Percentiles rank a stretch among this genome's conserved stretches.
phyloP scores from a whole-genome alignment of 2,113 vertebrate species.

The Nematolebias whitei region DNA sequence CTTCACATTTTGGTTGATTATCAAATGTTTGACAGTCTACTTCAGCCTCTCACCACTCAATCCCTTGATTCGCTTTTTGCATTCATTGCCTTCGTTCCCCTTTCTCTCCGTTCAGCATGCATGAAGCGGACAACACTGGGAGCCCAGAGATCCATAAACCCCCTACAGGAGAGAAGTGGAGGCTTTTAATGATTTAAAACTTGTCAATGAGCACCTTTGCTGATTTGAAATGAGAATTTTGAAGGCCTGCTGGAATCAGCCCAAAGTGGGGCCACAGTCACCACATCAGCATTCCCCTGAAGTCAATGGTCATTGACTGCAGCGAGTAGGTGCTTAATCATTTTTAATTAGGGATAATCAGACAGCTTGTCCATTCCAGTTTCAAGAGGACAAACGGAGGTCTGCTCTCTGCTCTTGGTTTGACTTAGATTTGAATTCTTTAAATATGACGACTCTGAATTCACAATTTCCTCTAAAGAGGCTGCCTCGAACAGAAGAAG shows the following conservation, averaged over 20 bases:
- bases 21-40: slow-evolving; percentile 61
- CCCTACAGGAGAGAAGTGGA: slow-evolving; percentile 73
- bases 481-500: slow-evolving; percentile 12
- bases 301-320: slow-evolving; percentile 80
- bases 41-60: slow-evolving; percentile 46
- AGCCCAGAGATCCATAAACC: slow-evolving; percentile 74
- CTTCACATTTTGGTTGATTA: slow-evolving; percentile 29
- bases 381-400: slow-evolving; percentile 67
- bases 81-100: slow-evolving; percentile 51
- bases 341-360: slow-evolving; percentile 85
- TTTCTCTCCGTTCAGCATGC: slow-evolving; percentile 71
- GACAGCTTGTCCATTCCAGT: slow-evolving; percentile 79
- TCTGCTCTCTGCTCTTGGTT: slow-evolving; percentile 58
- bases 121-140: slow-evolving; percentile 53
- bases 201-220: slow-evolving; percentile 77
- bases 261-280: slow-evolving; percentile 59
- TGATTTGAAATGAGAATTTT: slow-evolving; percentile 79
- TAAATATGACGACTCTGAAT: slow-evolving; percentile 59
- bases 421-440: slow-evolving; percentile 55
- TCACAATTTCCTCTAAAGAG: slow-evolving; percentile 19
- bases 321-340: slow-evolving; percentile 83
- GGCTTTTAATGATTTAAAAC: slow-evolving; percentile 80
- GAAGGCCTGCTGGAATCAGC: slow-evolving; percentile 71
- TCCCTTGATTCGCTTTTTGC: slow-evolving; percentile 57
- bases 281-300: slow-evolving; percentile 78